These are phyloP conservation scores for Crotalus tigris DNA, from an alignment of 2,113 vertebrate species.

Conservation along the genomic window DNA sequence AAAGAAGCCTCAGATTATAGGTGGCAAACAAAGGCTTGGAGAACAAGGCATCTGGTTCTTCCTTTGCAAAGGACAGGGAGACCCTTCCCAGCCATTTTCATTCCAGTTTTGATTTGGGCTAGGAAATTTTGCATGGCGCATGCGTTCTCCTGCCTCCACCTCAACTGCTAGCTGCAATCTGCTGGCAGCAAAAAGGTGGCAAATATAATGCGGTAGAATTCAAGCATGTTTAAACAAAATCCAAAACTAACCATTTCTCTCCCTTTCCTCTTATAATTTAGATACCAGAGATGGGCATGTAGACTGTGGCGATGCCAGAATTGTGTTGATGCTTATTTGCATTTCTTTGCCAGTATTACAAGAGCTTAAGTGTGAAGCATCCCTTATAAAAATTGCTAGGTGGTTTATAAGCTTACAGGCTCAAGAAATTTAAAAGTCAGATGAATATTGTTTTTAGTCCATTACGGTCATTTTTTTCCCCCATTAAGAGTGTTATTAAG, in stretches of 20 bases:
- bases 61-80: slow-evolving; percentile 36
- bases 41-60: slow-evolving; percentile 39
- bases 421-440: neutral
- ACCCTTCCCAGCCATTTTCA: slow-evolving; percentile 21
- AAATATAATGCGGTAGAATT: neutral
- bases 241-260: neutral
- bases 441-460: slow-evolving; percentile 37
- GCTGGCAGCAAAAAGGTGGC: neutral
- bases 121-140: neutral
- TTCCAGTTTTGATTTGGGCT: neutral
- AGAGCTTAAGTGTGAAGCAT: neutral
- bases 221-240: slow-evolving; percentile 5
- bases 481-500: slow-evolving; percentile 43
- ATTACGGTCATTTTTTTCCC: neutral
- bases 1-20: slow-evolving; percentile 9
- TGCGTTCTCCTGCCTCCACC: neutral
- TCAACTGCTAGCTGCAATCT: neutral
- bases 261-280: neutral
- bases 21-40: slow-evolving; percentile 34
- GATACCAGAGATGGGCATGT: neutral
- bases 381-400: slow-evolving; percentile 3
- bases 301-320: neutral
- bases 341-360: neutral
- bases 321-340: neutral
- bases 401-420: neutral